A percentile compares a stretch with the other conserved stretches of the same genome.
These are phyloP conservation scores for Steinernema hermaphroditum DNA, from an alignment of 2,888 invertebrate genomes.

Conservation along the genomic window DNA sequence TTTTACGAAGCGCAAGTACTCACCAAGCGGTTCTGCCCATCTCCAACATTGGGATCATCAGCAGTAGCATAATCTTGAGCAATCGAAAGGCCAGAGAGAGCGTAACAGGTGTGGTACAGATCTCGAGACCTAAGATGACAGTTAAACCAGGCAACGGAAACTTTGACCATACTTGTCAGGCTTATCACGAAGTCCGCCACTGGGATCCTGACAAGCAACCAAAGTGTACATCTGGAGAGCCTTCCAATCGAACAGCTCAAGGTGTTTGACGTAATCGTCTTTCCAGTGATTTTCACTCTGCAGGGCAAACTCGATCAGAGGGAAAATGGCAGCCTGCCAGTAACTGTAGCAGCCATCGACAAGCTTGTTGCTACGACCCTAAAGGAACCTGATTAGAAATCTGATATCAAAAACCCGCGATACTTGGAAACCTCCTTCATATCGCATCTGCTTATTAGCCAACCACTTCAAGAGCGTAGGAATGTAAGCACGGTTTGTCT, in stretches of 20 bases:
- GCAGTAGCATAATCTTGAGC: slow-evolving; percentile 75
- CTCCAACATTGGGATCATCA: slow-evolving; percentile 49
- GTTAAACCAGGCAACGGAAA: slow-evolving; percentile 15
- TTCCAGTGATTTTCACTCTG: slow-evolving; percentile 67
- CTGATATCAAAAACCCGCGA: too few relatives aligned
- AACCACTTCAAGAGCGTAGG: slow-evolving; percentile 74
- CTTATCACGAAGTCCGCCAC: slow-evolving; percentile 90
- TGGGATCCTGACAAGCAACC: slow-evolving; percentile 79
- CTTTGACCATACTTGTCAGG: slow-evolving; percentile 78
- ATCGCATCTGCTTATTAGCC: slow-evolving; percentile 84
- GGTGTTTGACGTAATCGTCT: slow-evolving; percentile 6
- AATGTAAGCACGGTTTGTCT: slow-evolving; percentile 41
- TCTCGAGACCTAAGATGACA: slow-evolving; percentile 76
- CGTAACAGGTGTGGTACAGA: slow-evolving; percentile 95
- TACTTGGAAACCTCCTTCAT: slow-evolving; percentile 86
- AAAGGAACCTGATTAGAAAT: slow-evolving; percentile 35
- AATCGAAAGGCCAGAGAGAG: slow-evolving; percentile 87
- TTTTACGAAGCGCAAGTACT: neutral
- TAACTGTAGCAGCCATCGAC: slow-evolving; percentile 99
- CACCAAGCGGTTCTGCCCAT: slow-evolving; percentile 47
- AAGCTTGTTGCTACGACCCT: slow-evolving; percentile 94
- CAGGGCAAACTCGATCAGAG: slow-evolving; percentile 78
- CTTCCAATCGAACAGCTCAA: slow-evolving; percentile 50
- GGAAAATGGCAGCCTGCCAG: slow-evolving; percentile 94
- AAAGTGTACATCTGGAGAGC: slow-evolving; percentile 88